phyloP scores from a whole-genome alignment of 2,113 vertebrate species.

The Mastomys coucha region DNA sequence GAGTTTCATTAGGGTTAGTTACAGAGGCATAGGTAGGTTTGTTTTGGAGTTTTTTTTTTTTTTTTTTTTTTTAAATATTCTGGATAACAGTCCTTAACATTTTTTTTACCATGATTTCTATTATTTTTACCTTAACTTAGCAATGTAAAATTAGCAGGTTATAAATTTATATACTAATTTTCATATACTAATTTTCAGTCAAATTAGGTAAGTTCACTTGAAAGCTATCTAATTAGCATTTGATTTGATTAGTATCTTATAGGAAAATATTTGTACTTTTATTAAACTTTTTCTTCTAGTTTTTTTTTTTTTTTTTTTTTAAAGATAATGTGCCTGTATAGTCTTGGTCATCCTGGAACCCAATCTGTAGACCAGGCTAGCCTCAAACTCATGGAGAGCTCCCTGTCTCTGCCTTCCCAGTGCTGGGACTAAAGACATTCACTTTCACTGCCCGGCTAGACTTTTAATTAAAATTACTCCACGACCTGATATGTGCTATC shows the following conservation, averaged over 20 bases:
- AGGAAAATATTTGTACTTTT: neutral
- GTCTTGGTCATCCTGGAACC: neutral
- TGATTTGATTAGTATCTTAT: neutral
- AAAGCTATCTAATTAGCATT: neutral
- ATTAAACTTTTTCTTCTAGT: neutral
- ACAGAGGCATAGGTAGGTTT: neutral
- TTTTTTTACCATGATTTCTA: neutral
- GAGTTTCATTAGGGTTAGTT: neutral
- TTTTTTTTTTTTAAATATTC: neutral
- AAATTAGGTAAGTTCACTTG: neutral
- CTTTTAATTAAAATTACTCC: neutral
- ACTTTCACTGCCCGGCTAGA: neutral
- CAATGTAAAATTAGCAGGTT: neutral
- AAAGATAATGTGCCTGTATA: neutral
- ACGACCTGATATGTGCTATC: neutral
- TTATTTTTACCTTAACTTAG: neutral
- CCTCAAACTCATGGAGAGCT: neutral
- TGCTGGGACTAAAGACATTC: neutral
- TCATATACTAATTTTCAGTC: slow-evolving; percentile 3
- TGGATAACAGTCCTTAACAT: neutral
- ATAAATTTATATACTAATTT: too few species aligned
- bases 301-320: neutral
- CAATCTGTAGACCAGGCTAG: neutral
- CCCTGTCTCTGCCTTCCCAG: neutral
- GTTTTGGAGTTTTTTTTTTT: neutral